Percentiles rank a stretch among this genome's conserved stretches.
Evolutionary conservation across 2,888 invertebrate species (phyloP).

Genomic region (Athalia rosae): DNA sequence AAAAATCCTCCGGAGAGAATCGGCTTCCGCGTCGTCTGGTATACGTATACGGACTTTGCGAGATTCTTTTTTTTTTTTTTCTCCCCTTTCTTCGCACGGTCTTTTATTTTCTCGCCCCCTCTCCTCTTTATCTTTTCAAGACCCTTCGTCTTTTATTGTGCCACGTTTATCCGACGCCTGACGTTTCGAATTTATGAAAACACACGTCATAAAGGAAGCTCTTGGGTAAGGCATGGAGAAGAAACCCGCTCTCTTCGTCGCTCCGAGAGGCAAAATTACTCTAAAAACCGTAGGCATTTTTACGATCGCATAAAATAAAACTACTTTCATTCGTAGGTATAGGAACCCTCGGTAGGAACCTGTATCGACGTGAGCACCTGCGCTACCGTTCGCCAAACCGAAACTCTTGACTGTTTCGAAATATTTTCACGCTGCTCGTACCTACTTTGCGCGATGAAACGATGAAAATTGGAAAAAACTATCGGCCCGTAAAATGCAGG

Average conservation of each 20-base stretch:
- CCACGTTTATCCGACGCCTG: constrained; percentile 51
- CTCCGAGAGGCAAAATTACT: not conserved
- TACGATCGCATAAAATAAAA: constrained; percentile 56
- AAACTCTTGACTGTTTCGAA: not conserved
- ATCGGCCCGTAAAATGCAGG: too few relatives aligned
- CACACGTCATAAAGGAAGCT: constrained; percentile 55
- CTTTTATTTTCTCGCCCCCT: not conserved
- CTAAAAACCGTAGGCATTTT: constrained; percentile 49
- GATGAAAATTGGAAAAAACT: too few relatives aligned
- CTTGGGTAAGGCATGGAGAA: constrained; percentile 21
- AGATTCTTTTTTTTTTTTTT: constrained; percentile 1
- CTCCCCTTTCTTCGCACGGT: not conserved
- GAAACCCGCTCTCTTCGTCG: not conserved
- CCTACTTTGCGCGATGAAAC: too few relatives aligned
- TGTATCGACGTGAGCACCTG: constrained; percentile 12
- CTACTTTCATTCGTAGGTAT: constrained; percentile 45
- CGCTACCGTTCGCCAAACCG: not conserved
- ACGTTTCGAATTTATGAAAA: constrained; percentile 60
- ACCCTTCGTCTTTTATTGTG: constrained; percentile 49
- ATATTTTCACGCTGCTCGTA: not conserved
- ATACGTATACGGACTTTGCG: not conserved
- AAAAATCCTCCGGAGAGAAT: not conserved
- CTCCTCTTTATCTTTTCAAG: constrained; percentile 33
- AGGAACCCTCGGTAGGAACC: not conserved
- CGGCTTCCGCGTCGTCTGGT: not conserved